Conservation (phyloP, 2,113 vertebrate genomes). For the Sceloporus tristichus region DNA sequence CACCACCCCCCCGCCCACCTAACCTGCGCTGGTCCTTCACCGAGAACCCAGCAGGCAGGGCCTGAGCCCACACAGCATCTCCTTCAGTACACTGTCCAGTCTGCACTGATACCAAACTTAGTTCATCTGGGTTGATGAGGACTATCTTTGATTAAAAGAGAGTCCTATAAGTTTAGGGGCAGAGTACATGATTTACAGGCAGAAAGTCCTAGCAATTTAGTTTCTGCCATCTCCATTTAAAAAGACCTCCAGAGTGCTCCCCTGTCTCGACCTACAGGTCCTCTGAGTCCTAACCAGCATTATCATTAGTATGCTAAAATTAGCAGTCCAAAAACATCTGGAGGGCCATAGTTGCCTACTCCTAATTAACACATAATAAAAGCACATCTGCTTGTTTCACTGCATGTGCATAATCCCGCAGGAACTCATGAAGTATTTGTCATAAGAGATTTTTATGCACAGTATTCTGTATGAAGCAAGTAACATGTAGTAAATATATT, state of each 20-base stretch:
- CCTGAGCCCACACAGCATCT: no score
- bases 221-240: neutral
- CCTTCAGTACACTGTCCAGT: neutral
- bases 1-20: no score
- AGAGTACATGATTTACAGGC: neutral
- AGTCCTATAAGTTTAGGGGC: neutral
- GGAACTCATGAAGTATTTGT: neutral
- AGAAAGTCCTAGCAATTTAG: neutral
- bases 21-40: no score
- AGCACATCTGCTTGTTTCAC: neutral
- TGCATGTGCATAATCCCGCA: neutral
- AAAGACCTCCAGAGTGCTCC: no score
- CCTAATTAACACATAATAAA: neutral
- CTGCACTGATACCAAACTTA: neutral
- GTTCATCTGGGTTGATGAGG: neutral
- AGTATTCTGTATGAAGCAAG: neutral
- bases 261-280: no score
- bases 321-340: no score
- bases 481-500: neutral
- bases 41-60: no score
- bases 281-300: no score
- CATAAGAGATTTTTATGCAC: neutral
- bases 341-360: no score
- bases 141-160: neutral
- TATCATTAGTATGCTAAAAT: no score